These are phyloP conservation scores for Ceriagrion tenellum DNA, from an alignment of 2,888 invertebrate species.

Conservation along the genomic window DNA sequence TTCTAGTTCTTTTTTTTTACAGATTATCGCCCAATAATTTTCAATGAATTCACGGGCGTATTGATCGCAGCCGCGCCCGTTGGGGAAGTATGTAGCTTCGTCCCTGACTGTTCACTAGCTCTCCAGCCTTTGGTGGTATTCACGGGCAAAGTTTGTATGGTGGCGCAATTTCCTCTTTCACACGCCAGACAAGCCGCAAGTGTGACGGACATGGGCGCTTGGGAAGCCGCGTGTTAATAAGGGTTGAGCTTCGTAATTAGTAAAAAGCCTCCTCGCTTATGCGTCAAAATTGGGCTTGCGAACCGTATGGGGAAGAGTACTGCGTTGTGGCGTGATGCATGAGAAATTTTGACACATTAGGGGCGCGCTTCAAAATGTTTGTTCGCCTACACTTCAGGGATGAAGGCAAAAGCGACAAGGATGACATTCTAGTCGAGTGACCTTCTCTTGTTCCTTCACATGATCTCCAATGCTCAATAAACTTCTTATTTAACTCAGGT, in stretches of 20 bases:
- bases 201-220: neutral
- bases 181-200: neutral
- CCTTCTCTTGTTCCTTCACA: no score
- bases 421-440: no score
- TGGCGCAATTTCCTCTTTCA: neutral
- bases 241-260: constrained; percentile 2
- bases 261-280: neutral
- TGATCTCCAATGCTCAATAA: no score
- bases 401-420: neutral
- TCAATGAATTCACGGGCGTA: no score
- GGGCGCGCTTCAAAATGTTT: neutral
- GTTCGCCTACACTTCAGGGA: neutral
- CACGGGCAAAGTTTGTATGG: neutral
- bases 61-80: no score
- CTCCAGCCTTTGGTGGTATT: neutral
- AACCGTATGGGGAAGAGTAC: neutral
- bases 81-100: no score
- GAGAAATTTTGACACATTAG: neutral
- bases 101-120: neutral
- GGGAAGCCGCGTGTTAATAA: neutral
- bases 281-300: neutral
- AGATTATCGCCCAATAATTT: no score
- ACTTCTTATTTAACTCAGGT: no score
- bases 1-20: no score
- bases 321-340: neutral